Percentiles rank a stretch among this genome's conserved stretches.
Conservation (phyloP, 2,797 vertebrate genomes). For the Xerus rutilus region DNA sequence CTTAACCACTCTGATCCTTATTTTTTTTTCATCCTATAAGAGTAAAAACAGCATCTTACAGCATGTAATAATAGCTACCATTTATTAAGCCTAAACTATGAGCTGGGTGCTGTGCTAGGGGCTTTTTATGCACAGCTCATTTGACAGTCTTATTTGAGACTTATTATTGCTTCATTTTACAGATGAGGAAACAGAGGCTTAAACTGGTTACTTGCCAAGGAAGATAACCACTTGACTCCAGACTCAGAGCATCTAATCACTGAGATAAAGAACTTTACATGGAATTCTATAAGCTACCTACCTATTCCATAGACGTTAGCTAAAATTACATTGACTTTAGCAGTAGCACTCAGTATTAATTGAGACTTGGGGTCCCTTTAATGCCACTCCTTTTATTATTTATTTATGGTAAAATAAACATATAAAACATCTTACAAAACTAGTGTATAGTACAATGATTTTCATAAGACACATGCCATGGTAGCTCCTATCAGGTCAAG, state of each 20-base stretch:
- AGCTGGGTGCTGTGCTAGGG: not conserved
- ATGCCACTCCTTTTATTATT: not conserved
- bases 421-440: not conserved
- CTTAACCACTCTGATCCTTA: not conserved
- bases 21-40: not conserved
- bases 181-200: not conserved
- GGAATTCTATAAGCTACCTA: not conserved
- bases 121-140: not conserved
- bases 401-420: conserved; percentile 41
- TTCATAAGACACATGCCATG: not conserved
- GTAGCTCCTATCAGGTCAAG: not conserved
- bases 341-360: not conserved
- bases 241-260: not conserved
- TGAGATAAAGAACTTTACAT: not conserved
- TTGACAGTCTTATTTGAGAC: not conserved
- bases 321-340: not conserved
- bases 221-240: not conserved
- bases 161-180: not conserved
- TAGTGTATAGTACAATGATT: not conserved
- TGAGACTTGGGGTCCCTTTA: not conserved
- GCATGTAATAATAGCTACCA: not conserved
- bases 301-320: not conserved
- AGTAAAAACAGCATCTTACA: not conserved
- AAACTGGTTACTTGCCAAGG: not conserved
- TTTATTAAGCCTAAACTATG: not conserved